These are phyloP conservation scores for Catamblyrhynchus diadema DNA, from an alignment of 2,797 vertebrate species.

Conservation along the genomic window DNA sequence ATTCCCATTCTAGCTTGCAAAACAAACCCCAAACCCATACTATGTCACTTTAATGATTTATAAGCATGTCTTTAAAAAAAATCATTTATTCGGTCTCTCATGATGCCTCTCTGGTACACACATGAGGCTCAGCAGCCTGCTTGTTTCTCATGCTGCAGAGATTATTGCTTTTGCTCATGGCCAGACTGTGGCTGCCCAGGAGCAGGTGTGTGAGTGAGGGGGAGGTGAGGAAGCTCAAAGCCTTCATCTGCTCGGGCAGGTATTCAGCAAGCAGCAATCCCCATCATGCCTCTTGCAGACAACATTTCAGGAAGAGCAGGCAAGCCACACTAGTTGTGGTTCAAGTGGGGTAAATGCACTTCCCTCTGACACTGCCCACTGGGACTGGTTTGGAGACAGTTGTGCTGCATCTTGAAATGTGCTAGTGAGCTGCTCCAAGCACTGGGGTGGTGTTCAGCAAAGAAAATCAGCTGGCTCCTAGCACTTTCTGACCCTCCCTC, in stretches of 20 bases:
- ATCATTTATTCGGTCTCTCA: background rate
- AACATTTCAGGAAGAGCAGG: background rate
- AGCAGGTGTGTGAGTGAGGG: background rate
- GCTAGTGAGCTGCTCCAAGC: background rate
- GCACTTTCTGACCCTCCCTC: background rate
- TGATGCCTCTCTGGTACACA: background rate
- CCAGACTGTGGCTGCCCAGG: background rate
- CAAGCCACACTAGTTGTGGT: background rate
- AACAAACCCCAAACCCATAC: constrained; percentile 1
- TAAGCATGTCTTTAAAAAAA: background rate
- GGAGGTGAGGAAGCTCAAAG: background rate
- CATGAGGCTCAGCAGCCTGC: background rate
- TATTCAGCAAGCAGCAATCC: background rate
- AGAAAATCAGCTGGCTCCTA: background rate
- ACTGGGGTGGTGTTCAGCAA: background rate
- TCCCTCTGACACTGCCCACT: background rate
- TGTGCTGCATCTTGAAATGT: background rate
- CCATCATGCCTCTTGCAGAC: background rate
- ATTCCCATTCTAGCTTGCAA: constrained; percentile 51
- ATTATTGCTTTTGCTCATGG: background rate
- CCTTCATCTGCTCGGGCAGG: background rate
- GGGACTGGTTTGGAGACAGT: background rate
- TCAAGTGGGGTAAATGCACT: background rate
- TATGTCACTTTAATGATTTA: constrained; percentile 41
- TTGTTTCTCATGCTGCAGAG: background rate